phyloP scores from a whole-genome alignment of 2,797 vertebrate genomes.

The Mionectes olivaceus region DNA sequence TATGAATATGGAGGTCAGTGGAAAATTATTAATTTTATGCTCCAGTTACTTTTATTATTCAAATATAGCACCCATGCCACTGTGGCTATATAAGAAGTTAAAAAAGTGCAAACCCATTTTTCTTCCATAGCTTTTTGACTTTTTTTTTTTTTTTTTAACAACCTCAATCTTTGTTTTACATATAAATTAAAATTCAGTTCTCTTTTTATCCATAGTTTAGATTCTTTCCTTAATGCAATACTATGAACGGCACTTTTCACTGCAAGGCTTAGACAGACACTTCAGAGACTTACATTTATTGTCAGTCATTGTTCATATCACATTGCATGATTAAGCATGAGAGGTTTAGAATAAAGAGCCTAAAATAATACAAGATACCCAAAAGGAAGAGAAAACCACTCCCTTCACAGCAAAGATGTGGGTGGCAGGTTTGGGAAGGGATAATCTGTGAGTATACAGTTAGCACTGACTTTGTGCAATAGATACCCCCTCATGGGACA shows the following conservation, averaged over 20 bases:
- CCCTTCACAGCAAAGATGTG: not conserved
- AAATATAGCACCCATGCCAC: not conserved
- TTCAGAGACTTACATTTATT: not conserved
- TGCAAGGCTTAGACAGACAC: not conserved
- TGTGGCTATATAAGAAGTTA: not conserved
- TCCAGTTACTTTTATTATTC: constrained; percentile 51
- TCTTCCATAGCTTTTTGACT: not conserved
- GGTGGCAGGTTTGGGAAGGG: not conserved
- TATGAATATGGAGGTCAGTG: constrained; percentile 17
- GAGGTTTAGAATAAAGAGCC: not conserved
- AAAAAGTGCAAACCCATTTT: not conserved
- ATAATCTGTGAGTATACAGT: not conserved
- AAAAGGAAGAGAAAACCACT: not conserved
- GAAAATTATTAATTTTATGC: constrained; percentile 65
- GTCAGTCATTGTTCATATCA: not conserved
- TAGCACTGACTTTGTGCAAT: not conserved
- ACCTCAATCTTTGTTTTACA: constrained; percentile 1
- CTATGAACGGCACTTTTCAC: not conserved
- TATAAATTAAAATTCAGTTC: constrained; percentile 7
- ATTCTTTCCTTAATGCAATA: not conserved
- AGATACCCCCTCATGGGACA: rapidly evolving
- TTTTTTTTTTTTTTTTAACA: not conserved
- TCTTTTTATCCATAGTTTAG: not conserved
- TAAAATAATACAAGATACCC: not conserved
- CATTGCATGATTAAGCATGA: not conserved